Base-by-base conservation (phyloP, 2,797 vertebrate genomes). In the Notamacropus eugenii region DNA sequence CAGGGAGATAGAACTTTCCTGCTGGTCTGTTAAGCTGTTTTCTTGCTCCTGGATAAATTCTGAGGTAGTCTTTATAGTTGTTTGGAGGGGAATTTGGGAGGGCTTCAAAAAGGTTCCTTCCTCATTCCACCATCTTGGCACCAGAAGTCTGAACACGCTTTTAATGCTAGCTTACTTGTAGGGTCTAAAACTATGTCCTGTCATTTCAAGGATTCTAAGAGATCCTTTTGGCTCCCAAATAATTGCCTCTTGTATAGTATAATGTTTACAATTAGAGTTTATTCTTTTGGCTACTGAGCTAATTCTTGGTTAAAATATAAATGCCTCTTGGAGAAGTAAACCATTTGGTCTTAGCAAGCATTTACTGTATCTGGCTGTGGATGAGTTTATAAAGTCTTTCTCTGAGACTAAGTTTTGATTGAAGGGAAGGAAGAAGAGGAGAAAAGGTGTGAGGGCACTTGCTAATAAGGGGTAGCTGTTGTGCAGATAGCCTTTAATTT, bases 341-440 rank as follows among this genome's bases (percentile, higher is more conserved):
- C 46, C 52, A 40, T 92, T 93, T 56, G 0, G 16, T 27, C 28
- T 19, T 28, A 1, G 52, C 58, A 93, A 46, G 16, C 31, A 62
- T 95, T 92, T 93, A 54, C 11, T 93, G 3, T 87, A 56, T 62
- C 57, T 92, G 55, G n/a, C 40, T 92, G 24, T 95, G 55, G 90
- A 95, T 28, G n/a, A 50, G 1, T 94, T 96, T 93, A 90, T 94
- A 31, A 97, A 92, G 40, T 91, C 82, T 96, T 95, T 97, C 91
- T 22, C 92, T 97, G 28, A 22, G 95, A 90, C 27, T 97, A 54
- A 92, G 92, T 54, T 95, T 94, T 96, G 67, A 74, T 74, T 74
- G 55, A 34, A 91, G 87, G 58, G 27, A 92, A 90, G 8, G 57
- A 55, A 56, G 50, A 27, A 56, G 94, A 96, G 27, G 46, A 57